A percentile compares a stretch with the other conserved stretches of the same genome.
Conservation (phyloP, 1,140 invertebrate genomes). For the Hycleus cichorii region DNA sequence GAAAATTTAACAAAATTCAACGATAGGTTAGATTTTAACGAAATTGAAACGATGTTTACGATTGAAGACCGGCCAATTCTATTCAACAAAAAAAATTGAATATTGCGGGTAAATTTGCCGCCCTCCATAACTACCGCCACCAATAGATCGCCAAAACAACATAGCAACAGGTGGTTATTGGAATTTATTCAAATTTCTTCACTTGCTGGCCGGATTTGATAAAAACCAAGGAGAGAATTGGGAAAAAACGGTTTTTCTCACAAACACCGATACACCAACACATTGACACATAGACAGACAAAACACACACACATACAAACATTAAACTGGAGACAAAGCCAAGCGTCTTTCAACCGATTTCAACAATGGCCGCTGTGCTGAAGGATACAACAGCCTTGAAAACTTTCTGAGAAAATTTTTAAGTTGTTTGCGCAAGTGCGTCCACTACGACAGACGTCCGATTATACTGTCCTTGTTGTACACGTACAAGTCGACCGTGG, state of each 20-base stretch:
- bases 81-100: too few relatives aligned
- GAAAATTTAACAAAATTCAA: too few relatives aligned
- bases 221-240: too few relatives aligned
- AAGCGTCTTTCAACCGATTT: slow-evolving; percentile 35
- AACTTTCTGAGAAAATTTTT: slow-evolving; percentile 38
- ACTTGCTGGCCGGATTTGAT: too few relatives aligned
- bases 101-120: neutral
- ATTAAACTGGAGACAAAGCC: slow-evolving; percentile 16
- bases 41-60: too few relatives aligned
- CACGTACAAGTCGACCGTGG: neutral
- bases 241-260: neutral
- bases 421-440: slow-evolving; percentile 34
- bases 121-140: neutral
- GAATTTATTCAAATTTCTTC: too few relatives aligned
- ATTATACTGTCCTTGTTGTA: slow-evolving; percentile 7
- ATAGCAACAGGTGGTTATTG: slow-evolving; percentile 28
- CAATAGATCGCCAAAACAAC: neutral
- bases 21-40: too few relatives aligned
- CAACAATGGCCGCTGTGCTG: slow-evolving; percentile 40
- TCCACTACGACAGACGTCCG: slow-evolving; percentile 9
- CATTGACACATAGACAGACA: neutral
- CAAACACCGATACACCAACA: neutral
- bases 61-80: too few relatives aligned
- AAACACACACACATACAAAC: slow-evolving; percentile 15
- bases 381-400: slow-evolving; percentile 40